Conservation (phyloP, 2,888 invertebrate species). For the Temnothorax rugatulus region DNA sequence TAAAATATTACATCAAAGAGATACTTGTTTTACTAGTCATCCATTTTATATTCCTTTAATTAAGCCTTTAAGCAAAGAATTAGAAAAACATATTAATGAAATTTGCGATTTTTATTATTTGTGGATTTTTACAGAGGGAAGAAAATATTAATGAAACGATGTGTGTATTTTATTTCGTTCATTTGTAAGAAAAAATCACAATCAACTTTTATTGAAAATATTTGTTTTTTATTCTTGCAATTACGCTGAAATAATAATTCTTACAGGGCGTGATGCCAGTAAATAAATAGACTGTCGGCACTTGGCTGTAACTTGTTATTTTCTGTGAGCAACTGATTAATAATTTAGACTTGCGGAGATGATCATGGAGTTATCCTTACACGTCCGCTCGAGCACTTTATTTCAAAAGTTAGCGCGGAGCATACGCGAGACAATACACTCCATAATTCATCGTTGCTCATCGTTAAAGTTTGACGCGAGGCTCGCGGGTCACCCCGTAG, state of each 20-base stretch:
- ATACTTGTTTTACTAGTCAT: neutral
- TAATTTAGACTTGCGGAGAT: conserved; percentile 12
- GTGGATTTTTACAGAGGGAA: neutral
- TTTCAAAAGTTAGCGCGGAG: conserved; percentile 5
- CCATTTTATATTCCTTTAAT: neutral
- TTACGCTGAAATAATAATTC: neutral
- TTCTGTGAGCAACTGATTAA: neutral
- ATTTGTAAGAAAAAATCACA: neutral
- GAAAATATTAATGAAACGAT: neutral
- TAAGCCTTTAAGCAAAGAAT: too few species aligned
- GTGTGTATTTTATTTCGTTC: neutral
- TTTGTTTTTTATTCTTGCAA: neutral
- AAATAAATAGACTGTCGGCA: neutral
- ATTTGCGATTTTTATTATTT: neutral
- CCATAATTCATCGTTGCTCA: conserved; percentile 36
- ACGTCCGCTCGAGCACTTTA: conserved; percentile 21
- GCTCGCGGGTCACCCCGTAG: neutral
- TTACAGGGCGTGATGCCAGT: neutral
- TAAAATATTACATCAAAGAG: neutral
- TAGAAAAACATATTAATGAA: too few species aligned
- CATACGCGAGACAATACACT: conserved; percentile 18
- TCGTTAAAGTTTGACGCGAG: conserved; percentile 42
- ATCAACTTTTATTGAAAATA: neutral
- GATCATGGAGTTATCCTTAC: neutral
- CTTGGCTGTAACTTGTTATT: neutral